These are phyloP conservation scores for Odocoileus virginianus DNA, from an alignment of 2,113 vertebrate genomes.

Conservation along the genomic window DNA sequence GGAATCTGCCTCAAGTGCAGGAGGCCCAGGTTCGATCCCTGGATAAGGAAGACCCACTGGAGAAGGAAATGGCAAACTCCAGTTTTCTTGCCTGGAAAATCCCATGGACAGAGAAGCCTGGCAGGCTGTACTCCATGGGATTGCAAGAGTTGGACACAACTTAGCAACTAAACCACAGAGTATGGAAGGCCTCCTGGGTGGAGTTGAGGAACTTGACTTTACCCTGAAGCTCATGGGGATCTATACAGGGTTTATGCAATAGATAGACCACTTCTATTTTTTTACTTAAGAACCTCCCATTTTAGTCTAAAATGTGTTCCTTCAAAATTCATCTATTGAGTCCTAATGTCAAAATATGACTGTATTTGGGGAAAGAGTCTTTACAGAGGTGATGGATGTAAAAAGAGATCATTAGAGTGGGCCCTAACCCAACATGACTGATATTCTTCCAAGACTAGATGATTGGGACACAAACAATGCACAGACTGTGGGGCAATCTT, in stretches of 20 bases:
- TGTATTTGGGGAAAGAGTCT: not conserved
- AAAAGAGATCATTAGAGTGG: not conserved
- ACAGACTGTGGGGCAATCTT: rapidly evolving
- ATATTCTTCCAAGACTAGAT: not conserved
- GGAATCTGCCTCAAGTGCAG: not conserved
- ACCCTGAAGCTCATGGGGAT: not conserved
- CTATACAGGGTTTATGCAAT: rapidly evolving
- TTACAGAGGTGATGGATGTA: not conserved
- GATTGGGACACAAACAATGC: rapidly evolving
- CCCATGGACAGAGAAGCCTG: not conserved
- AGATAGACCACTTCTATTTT: not conserved
- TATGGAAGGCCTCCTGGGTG: rapidly evolving
- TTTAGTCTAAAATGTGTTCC: not conserved
- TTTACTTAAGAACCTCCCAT: not conserved
- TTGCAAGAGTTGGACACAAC: rapidly evolving
- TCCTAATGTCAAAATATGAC: not conserved
- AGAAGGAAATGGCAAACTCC: not conserved
- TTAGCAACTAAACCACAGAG: not conserved
- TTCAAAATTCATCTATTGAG: not conserved
- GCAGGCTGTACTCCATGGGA: not conserved
- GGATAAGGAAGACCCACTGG: not conserved
- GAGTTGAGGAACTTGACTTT: not conserved
- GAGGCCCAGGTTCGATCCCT: not conserved
- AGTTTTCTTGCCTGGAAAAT: not conserved
- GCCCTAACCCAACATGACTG: no score